Percentiles rank a stretch among this genome's conserved stretches.
Conservation (phyloP, 2,888 invertebrate genomes). For the Philonicus albiceps region DNA sequence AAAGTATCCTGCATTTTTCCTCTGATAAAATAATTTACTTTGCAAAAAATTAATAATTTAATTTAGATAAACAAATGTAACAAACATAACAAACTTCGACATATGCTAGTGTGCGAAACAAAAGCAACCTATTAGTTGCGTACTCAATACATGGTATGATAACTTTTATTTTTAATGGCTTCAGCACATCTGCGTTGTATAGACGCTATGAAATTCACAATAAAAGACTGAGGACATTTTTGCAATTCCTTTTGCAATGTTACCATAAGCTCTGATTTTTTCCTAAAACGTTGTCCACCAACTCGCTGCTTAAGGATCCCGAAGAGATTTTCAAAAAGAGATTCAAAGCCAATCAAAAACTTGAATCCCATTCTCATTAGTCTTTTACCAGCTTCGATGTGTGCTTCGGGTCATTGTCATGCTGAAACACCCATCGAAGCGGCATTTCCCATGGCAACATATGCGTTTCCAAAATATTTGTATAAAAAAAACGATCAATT, state of each 20-base stretch:
- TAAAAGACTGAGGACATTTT: background rate
- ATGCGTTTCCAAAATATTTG: background rate
- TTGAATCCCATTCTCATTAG: too few species aligned
- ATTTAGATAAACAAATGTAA: background rate
- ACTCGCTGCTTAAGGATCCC: background rate
- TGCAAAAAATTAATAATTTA: background rate
- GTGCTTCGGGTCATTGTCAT: conserved; percentile 24
- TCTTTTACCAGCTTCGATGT: too few species aligned
- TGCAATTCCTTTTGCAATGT: background rate
- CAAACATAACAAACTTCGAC: background rate
- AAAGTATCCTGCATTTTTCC: background rate
- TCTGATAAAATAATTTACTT: background rate
- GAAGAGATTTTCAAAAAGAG: conserved; percentile 6
- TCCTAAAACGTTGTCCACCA: background rate
- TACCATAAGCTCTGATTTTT: background rate
- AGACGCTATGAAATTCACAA: background rate
- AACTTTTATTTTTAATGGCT: background rate
- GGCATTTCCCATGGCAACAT: conserved; percentile 27
- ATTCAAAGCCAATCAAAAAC: conserved; percentile 13
- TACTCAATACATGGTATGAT: background rate
- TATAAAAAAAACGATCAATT: background rate
- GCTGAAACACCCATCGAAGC: conserved; percentile 13
- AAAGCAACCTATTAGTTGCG: too few species aligned
- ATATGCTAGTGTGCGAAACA: too few species aligned
- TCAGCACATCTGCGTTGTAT: background rate